Conservation (phyloP, 2,797 vertebrate genomes). For the Scolopax bukidnonensis region DNA sequence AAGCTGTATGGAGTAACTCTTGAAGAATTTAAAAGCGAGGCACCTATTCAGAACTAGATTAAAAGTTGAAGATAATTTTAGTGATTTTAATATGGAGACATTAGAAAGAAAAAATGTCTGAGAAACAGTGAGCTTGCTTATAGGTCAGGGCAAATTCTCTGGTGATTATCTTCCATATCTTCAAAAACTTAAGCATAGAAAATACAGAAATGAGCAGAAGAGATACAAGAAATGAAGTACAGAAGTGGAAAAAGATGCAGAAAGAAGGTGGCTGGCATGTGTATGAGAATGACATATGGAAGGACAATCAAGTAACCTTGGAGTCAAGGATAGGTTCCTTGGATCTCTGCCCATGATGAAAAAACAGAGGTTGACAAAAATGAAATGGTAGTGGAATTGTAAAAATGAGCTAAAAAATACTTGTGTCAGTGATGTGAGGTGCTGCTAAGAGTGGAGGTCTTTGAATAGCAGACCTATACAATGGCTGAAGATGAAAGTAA, state of each 20-base stretch:
- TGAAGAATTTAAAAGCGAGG: background rate
- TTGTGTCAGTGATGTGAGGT: background rate
- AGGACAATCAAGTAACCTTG: conserved; percentile 28
- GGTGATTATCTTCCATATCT: background rate
- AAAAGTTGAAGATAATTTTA: background rate
- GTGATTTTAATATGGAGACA: background rate
- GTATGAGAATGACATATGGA: background rate
- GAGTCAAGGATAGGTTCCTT: conserved; percentile 6
- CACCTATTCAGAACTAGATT: background rate
- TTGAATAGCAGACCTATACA: background rate
- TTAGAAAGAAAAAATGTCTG: background rate
- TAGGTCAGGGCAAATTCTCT: background rate
- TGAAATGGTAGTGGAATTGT: background rate
- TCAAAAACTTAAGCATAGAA: background rate
- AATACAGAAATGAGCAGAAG: background rate
- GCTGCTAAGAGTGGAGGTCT: background rate
- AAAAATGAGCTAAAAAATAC: background rate
- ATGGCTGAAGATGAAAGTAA: background rate
- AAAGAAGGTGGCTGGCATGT: background rate
- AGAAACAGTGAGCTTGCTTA: background rate
- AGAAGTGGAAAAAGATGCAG: background rate
- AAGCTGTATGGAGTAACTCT: background rate
- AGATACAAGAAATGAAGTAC: background rate
- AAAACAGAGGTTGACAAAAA: background rate
- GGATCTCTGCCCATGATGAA: background rate